Percentiles rank a stretch among this genome's conserved stretches.
These are phyloP conservation scores for Papilio helenus DNA, from an alignment of 1,140 invertebrate genomes.

Conservation along the genomic window DNA sequence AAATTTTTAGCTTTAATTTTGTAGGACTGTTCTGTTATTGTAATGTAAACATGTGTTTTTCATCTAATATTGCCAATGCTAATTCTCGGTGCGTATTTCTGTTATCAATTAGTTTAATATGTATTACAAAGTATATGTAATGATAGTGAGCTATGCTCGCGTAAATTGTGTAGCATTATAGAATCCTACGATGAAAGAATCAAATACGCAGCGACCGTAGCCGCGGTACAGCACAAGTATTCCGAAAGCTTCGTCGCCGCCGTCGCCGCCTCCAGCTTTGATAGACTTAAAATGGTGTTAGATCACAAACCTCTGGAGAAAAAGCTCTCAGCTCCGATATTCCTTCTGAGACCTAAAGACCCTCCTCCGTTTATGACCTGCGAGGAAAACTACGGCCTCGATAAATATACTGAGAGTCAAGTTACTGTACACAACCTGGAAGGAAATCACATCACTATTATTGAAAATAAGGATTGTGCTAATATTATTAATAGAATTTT, in stretches of 20 bases:
- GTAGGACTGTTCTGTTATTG: too few relatives aligned
- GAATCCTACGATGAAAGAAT: slow-evolving; percentile 82
- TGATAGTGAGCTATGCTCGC: too few relatives aligned
- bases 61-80: too few relatives aligned
- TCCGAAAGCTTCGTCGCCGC: slow-evolving; percentile 78
- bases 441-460: slow-evolving; percentile 88
- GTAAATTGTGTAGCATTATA: slow-evolving; percentile 46
- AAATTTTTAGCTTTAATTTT: too few relatives aligned
- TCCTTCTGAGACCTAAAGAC: slow-evolving; percentile 85
- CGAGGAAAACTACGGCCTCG: slow-evolving; percentile 87
- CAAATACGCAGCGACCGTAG: slow-evolving; percentile 63
- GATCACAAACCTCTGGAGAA: slow-evolving; percentile 76
- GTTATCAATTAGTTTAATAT: too few relatives aligned
- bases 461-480: slow-evolving; percentile 86
- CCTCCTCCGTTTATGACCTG: slow-evolving; percentile 73
- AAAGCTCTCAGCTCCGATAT: slow-evolving; percentile 84
- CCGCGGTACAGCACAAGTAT: slow-evolving; percentile 72
- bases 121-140: too few relatives aligned
- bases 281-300: slow-evolving; percentile 83
- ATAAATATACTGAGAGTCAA: slow-evolving; percentile 79
- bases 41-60: too few relatives aligned
- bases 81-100: too few relatives aligned
- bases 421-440: slow-evolving; percentile 84
- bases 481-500: slow-evolving; percentile 84
- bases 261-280: slow-evolving; percentile 81